Conservation (phyloP, 2,888 invertebrate species). For the Phaonia tiefii region DNA sequence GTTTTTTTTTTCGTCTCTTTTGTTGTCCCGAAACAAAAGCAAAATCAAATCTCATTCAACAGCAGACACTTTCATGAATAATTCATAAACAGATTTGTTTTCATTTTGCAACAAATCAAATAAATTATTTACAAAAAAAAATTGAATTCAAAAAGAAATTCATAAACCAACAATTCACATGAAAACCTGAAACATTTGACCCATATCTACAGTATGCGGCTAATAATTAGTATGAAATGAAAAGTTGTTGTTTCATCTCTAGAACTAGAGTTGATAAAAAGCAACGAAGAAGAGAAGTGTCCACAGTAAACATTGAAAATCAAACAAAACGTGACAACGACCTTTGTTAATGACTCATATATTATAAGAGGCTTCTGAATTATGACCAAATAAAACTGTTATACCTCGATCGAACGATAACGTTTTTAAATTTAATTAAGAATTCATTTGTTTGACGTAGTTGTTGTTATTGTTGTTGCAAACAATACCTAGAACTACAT, state of each 20-base stretch:
- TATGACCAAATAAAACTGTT: conserved; percentile 36
- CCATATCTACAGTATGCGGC: conserved; percentile 33
- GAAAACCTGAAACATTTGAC: conserved; percentile 55
- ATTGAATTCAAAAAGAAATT: background rate
- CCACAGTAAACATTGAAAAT: conserved; percentile 1
- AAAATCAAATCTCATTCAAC: background rate
- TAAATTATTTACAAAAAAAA: conserved; percentile 15
- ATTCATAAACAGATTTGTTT: background rate
- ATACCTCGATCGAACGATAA: conserved; percentile 21
- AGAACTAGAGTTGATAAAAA: conserved; percentile 24
- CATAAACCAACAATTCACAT: background rate
- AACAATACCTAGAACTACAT: too few relatives aligned
- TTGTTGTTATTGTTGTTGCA: too few relatives aligned
- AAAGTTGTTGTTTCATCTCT: conserved; percentile 46
- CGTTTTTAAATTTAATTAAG: background rate
- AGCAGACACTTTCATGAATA: background rate
- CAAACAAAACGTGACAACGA: conserved; percentile 57
- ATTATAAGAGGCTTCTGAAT: conserved; percentile 11
- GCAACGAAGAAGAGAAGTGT: background rate
- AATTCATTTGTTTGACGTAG: background rate
- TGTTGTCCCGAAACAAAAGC: too few relatives aligned
- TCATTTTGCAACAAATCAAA: conserved; percentile 29
- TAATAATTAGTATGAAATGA: conserved; percentile 47
- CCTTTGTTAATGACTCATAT: conserved; percentile 26
- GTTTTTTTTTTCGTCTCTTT: too few relatives aligned